Conservation (phyloP, 2,797 vertebrate species). For the Notamacropus eugenii region DNA sequence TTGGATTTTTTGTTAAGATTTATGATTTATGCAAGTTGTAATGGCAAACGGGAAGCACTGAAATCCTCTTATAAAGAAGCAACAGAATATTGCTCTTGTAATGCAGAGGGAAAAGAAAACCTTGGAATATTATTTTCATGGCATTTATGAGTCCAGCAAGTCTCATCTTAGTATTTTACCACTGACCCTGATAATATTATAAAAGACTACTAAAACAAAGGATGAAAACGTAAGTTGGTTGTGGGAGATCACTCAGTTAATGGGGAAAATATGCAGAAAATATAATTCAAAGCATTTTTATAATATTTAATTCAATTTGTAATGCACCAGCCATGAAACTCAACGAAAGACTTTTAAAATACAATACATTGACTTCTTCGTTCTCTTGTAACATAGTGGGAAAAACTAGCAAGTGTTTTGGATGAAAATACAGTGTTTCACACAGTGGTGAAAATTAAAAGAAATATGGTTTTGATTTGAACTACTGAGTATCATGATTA, state of each 20-base stretch:
- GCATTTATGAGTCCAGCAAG: background rate
- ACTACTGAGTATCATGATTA: conserved; percentile 13
- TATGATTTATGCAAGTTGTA: background rate
- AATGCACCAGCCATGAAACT: conserved; percentile 12
- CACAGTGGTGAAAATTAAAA: background rate
- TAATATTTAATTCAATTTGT: conserved; percentile 24
- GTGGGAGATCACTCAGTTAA: background rate
- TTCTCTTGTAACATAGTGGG: background rate
- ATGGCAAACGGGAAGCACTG: background rate
- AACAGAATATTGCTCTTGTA: background rate
- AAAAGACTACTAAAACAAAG: background rate
- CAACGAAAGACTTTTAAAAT: background rate
- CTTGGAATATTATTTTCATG: background rate
- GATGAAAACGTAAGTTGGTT: background rate
- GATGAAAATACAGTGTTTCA: conserved; percentile 23
- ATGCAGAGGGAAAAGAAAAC: background rate
- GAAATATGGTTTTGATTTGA: conserved; percentile 6
- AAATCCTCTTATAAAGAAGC: background rate
- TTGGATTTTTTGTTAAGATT: background rate
- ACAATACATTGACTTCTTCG: background rate
- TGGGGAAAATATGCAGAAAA: conserved; percentile 18
- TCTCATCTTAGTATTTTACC: background rate
- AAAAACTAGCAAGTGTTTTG: conserved; percentile 36
- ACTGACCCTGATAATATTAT: background rate
- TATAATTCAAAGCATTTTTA: conserved; percentile 22